phyloP scores from a whole-genome alignment of 2,888 invertebrate genomes.

The Rhagophthalmus giganteus region DNA sequence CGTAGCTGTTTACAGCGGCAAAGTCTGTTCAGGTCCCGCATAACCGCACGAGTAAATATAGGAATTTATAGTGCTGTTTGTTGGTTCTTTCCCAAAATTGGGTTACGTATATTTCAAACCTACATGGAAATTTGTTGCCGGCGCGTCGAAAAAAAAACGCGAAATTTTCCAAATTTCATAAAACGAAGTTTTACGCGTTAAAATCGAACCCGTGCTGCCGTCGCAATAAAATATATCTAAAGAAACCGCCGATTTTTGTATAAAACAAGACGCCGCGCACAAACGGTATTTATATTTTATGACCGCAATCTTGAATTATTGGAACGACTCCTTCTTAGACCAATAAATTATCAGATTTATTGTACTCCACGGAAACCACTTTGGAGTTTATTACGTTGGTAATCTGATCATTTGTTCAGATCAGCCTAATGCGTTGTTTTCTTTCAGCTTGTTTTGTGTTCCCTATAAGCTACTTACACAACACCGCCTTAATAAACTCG shows the following conservation, averaged over 20 bases:
- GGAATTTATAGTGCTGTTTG: conserved; percentile 46
- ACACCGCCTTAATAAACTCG: conserved; percentile 23
- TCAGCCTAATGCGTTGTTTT: conserved; percentile 35
- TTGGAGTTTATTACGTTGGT: conserved; percentile 37
- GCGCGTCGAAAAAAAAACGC: too few relatives aligned
- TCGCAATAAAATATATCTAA: too few relatives aligned
- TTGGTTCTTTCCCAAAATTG: conserved; percentile 26
- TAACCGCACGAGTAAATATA: conserved; percentile 44
- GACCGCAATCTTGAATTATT: conserved; percentile 35
- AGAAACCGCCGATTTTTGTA: too few relatives aligned
- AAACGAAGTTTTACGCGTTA: too few relatives aligned
- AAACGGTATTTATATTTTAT: conserved; percentile 33
- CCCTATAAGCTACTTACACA: conserved; percentile 30
- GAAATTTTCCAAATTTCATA: too few relatives aligned
- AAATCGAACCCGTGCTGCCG: too few relatives aligned
- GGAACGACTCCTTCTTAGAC: conserved; percentile 31
- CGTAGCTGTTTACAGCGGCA: conserved; percentile 35
- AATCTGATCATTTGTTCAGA: conserved; percentile 45
- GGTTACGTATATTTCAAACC: conserved; percentile 25
- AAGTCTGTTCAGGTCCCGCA: conserved; percentile 31
- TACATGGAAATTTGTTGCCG: conserved; percentile 21
- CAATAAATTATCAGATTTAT: conserved; percentile 41
- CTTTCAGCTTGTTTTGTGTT: conserved; percentile 28
- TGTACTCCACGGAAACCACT: conserved; percentile 36
- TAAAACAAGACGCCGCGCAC: too few relatives aligned